Base-by-base conservation (phyloP, 2,888 invertebrate species). In the Dicyrtomina minuta region DNA sequence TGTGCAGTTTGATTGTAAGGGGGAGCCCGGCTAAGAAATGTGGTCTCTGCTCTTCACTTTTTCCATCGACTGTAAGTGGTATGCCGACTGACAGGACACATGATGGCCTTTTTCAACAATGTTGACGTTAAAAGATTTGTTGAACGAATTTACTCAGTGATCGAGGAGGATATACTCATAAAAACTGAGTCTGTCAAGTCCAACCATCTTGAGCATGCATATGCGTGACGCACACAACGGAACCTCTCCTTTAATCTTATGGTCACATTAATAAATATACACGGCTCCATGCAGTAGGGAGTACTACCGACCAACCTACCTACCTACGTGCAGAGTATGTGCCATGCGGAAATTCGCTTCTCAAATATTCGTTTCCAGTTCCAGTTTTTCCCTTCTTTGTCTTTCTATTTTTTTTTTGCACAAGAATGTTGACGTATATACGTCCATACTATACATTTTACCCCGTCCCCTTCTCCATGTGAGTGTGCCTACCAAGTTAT, bases 61-160 rank as follows among this genome's bases (percentile, higher is more conserved):
- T 41, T 49, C 33, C 33, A 33, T 33, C 49, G 26, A 49, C 39
- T 10, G 15, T 15, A 15, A 58, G 33, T 51, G 41, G 39, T 39
- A 53, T 64, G 51, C 64, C 51, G 49, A 27, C 64, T 51, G 64
- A 64, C 64, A 64, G 64, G 51, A 64, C 64, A 64, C 64, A 64
- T 51, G 64, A 64, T 64, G 64, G 64, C 33, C 64, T 64, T 64
- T 64, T 64, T 64, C 64, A 64, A 64, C 64, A 51, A 51, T 51
- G 46, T 64, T 64, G 64, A 64, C 64, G 64, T 64, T 51, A 64
- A 64, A 64, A 49, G 64, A 64, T 64, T 64, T 64, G 51, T 64
- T 62, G 49, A 64, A 51, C 20, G 51, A 53, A 64, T 51, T 55
- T 26, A 26, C 24, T 55, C 15, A 15, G n/a, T 24, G 55, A 22